A percentile compares a stretch with the other conserved stretches of the same genome.
Conservation (phyloP, 2,888 invertebrate genomes). For the Ecliptopera silaceata region DNA sequence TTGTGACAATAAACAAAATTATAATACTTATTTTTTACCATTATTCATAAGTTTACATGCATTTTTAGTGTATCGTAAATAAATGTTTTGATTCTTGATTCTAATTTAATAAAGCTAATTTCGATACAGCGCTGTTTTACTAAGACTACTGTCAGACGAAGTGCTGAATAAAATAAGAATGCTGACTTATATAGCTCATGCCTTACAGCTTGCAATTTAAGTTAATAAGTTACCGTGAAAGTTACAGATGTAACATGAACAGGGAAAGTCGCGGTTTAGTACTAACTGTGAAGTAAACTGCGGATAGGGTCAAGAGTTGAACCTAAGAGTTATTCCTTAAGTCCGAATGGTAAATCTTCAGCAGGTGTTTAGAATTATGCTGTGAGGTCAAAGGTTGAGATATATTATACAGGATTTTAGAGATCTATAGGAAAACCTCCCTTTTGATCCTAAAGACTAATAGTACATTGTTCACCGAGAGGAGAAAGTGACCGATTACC, state of each 20-base stretch:
- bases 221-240: constrained; percentile 28
- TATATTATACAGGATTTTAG: neutral
- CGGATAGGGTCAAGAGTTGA: constrained; percentile 30
- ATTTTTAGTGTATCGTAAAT: too few species aligned
- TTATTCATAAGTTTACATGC: too few species aligned
- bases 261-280: constrained; percentile 30
- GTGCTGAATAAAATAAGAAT: neutral
- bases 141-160: too few species aligned
- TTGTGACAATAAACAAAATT: too few species aligned
- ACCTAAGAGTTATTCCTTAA: constrained; percentile 14
- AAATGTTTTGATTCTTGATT: too few species aligned
- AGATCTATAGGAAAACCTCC: neutral
- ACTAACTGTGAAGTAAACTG: constrained; percentile 9
- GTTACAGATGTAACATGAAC: constrained; percentile 28
- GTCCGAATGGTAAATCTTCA: constrained; percentile 16
- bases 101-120: too few species aligned
- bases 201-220: constrained; percentile 12
- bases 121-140: too few species aligned
- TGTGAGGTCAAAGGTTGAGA: constrained; percentile 3
- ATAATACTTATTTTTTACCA: too few species aligned
- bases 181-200: neutral
- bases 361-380: constrained; percentile 18
- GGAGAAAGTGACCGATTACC: too few species aligned
- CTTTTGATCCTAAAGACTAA: too few species aligned
- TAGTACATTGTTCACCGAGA: too few species aligned